Conservation (phyloP, 2,797 vertebrate species). For the Peromyscus attwateri region DNA sequence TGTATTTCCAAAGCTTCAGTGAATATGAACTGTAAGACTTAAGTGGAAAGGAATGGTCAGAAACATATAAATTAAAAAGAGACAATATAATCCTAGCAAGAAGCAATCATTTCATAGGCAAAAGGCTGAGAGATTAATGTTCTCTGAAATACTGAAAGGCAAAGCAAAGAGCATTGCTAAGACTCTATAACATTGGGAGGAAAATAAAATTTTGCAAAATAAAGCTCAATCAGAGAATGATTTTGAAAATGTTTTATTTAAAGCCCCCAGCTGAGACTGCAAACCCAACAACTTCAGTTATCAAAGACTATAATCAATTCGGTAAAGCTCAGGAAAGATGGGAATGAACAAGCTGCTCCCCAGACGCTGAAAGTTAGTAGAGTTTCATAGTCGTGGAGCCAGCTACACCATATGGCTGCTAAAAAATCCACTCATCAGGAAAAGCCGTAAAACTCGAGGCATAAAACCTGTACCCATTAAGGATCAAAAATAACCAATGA, state of each 20-base stretch:
- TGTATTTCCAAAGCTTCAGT: neutral
- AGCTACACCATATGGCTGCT: slow-evolving; percentile 72
- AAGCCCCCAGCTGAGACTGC: slow-evolving; percentile 59
- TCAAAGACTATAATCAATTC: slow-evolving; percentile 65
- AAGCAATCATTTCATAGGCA: neutral
- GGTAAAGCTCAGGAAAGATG: slow-evolving; percentile 60
- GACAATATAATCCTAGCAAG: neutral
- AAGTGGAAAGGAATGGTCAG: neutral
- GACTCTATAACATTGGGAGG: neutral
- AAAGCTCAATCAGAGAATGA: slow-evolving; percentile 32
- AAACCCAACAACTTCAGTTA: slow-evolving; percentile 70
- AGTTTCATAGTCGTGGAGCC: slow-evolving; percentile 59
- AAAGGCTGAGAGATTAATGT: neutral
- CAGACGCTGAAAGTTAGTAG: slow-evolving; percentile 59
- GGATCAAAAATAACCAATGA: slow-evolving; percentile 57
- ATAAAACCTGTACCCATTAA: slow-evolving; percentile 74
- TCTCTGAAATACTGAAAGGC: slow-evolving; percentile 48
- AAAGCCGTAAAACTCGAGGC: slow-evolving; percentile 66
- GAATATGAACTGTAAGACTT: neutral
- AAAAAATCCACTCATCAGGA: slow-evolving; percentile 79
- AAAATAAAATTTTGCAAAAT: slow-evolving; percentile 54
- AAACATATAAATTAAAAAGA: slow-evolving; percentile 18
- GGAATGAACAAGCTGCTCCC: slow-evolving; percentile 61
- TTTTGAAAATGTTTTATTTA: slow-evolving; percentile 65
- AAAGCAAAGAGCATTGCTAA: neutral